Evolutionary conservation across 2,797 vertebrate genomes (phyloP).

Genomic region (Oreochromis mossambicus): DNA sequence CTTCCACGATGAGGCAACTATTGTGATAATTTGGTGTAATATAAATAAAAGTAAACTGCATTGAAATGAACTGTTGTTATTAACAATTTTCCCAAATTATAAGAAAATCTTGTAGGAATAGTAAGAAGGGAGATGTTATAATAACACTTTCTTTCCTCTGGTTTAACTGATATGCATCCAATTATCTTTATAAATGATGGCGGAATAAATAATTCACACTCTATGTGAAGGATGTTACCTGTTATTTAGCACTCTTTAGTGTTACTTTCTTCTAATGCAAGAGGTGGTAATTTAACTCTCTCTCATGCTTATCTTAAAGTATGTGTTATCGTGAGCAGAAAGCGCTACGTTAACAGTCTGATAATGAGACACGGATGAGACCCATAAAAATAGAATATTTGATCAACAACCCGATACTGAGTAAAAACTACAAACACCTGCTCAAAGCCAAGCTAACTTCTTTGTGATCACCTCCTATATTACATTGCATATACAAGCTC

Average conservation of each 20-base stretch:
- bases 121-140: background rate
- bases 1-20: no score
- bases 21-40: background rate
- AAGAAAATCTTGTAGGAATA: background rate
- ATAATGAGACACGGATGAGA: background rate
- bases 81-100: background rate
- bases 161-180: background rate
- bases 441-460: background rate
- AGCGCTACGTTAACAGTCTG: background rate
- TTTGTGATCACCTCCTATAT: background rate
- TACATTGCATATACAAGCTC: background rate
- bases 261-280: background rate
- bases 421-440: background rate
- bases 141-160: background rate
- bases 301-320: background rate
- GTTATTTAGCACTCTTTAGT: background rate
- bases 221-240: background rate
- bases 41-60: background rate
- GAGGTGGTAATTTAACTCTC: background rate
- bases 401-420: background rate
- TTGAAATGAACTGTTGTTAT: background rate
- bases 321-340: background rate
- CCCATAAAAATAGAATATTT: background rate
- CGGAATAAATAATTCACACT: background rate
- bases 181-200: background rate